These are phyloP conservation scores for Trichechus manatus DNA, from an alignment of 2,113 vertebrate genomes.

Conservation along the genomic window DNA sequence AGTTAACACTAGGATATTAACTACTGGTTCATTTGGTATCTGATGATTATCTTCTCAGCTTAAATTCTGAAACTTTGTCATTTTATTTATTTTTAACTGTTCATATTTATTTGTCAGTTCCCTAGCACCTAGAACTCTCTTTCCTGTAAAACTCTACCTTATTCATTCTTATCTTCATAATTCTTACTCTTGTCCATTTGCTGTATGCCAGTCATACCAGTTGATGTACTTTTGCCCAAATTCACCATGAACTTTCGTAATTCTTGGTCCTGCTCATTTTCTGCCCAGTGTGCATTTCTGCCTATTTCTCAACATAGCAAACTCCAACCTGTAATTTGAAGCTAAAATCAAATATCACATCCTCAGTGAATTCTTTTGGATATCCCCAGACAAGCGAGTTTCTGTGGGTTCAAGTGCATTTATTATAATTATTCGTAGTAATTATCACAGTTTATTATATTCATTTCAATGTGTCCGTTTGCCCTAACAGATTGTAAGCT, in stretches of 20 bases:
- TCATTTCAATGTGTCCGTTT: background rate
- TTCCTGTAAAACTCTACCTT: background rate
- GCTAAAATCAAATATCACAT: background rate
- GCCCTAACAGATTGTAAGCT: background rate
- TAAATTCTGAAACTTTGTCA: background rate
- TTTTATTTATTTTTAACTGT: background rate
- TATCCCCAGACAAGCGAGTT: background rate
- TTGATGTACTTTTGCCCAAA: background rate
- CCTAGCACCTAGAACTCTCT: background rate
- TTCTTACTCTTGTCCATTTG: background rate
- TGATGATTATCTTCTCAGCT: background rate
- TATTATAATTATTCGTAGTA: background rate
- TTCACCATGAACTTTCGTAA: background rate
- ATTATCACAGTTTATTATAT: background rate
- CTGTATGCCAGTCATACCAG: too few species aligned
- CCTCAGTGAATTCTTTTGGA: background rate
- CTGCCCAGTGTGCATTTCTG: background rate
- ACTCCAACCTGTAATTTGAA: background rate
- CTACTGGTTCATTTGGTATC: background rate
- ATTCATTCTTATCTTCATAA: background rate
- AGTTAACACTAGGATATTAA: background rate
- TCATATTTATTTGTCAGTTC: background rate
- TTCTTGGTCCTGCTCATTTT: background rate
- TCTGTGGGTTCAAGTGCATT: background rate
- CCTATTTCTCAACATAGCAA: background rate